Base-by-base conservation (phyloP, 2,797 vertebrate species). In the Sarcophilus harrisii region DNA sequence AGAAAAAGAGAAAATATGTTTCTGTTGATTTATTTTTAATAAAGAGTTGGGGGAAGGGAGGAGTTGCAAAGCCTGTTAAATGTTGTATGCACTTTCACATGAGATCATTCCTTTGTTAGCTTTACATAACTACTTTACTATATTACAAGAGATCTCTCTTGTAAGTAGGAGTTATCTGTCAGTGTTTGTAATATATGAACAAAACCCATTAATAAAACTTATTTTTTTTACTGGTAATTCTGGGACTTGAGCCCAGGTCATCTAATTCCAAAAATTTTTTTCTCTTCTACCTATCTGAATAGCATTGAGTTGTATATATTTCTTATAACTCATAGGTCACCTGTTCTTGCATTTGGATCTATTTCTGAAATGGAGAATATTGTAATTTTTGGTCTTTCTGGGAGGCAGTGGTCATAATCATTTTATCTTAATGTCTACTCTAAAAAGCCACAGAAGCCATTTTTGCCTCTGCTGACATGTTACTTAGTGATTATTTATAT, bases 371-470 rank as follows among this genome's bases (percentile, higher is more conserved):
- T 49, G 94, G 95, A 95, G 96, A 90, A 92, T 94, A 96, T 95
- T 1, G 1, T 10, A 89, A 91, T 97, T 96, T 93, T 91, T 96
- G 5, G 3, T 92, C 94, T 94, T 93, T 62, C 90, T 90, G 94
- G 90, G 91, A 96, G 93, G 96, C 96, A 93, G 89, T 96, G 90
- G 52, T 49, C 92, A 73, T 81, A 57, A 93, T 95, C 95, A 97
- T 98, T 98, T 97, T 95, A 96, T 97, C 93, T 96, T 57, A 90
- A 58, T 49, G 54, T 24, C 18, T 95, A 96, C 90, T 96, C 66
- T 11, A 0, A 81, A 94, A 97, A 98, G 90, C 91, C 92, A 91
- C 94, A 91, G 92, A 93, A 92, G 90, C 58, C 92, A 91, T 49
- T 2, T 58, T 91, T 93, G 30, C 96, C 96, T 94, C 1, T 2